Conservation (phyloP, 2,888 invertebrate genomes). For the Cryptosula pallasiana region DNA sequence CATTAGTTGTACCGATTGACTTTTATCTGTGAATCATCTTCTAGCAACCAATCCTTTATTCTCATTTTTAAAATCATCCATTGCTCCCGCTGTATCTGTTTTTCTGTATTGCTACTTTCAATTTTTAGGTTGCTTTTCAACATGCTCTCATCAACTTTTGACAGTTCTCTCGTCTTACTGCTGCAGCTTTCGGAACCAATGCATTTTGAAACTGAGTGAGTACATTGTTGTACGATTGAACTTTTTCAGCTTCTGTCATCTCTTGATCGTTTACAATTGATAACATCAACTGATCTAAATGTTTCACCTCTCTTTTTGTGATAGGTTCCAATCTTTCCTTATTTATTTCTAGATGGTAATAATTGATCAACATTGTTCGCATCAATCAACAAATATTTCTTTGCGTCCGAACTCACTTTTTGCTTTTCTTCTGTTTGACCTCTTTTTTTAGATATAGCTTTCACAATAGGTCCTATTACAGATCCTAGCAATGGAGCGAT, state of each 20-base stretch:
- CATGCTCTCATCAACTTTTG: no score
- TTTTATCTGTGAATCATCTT: not conserved
- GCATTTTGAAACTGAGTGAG: slow-evolving; percentile 1
- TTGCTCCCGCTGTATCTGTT: slow-evolving; percentile 16
- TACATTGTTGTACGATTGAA: not conserved
- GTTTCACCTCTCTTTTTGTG: not conserved
- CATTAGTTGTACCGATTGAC: not conserved
- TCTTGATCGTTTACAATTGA: not conserved
- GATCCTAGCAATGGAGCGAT: slow-evolving; percentile 10
- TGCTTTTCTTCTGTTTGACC: no score
- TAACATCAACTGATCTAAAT: not conserved
- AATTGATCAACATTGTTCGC: slow-evolving; percentile 5
- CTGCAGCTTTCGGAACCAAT: no score
- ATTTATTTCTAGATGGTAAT: not conserved
- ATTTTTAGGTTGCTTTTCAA: no score
- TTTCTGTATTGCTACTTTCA: no score
- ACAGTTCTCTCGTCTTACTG: no score
- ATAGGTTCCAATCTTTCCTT: slow-evolving; percentile 3
- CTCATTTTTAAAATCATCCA: slow-evolving; percentile 6
- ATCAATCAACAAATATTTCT: slow-evolving; percentile 16
- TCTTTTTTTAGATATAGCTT: not conserved
- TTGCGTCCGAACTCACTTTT: not conserved
- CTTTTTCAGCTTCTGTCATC: slow-evolving; percentile 8
- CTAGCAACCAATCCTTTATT: slow-evolving; percentile 26
- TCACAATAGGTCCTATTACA: not conserved